Evolutionary conservation across 2,797 vertebrate species (phyloP), one percentile per base, ranked within the genome.

Genomic region (Lagocephalus sceleratus): DNA sequence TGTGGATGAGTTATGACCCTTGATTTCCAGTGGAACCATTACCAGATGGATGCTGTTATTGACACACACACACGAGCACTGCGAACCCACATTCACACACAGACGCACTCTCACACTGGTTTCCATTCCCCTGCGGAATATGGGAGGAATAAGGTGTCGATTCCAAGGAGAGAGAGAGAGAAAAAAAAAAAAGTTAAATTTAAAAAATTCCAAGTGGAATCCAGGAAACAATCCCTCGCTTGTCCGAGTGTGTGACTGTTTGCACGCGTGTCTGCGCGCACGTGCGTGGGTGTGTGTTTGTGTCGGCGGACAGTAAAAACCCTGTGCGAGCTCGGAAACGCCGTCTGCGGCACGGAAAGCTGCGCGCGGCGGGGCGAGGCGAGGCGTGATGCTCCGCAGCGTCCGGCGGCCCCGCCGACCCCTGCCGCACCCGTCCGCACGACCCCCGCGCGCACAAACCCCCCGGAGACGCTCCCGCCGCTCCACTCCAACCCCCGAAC

Each of bases 121-220:
- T 83, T 82, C 71, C 57, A 17, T 59, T 76, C 43, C 55, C 58
- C 44, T 19, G 51, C 53, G 76, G 76, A 78, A 86, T 78, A 72
- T 66, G 62, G 73, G 68, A 70, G 76, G 78, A 87, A 83, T 78
- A 80, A 86, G 75, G 78, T 83, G 81, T 82, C 51, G 68, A 85
- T 86, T 85, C 71, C 76, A 70, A 71, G 63, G 54, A 60, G 66
- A 71, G 79, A 82, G 84, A 41, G 17, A 16, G 54, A 60, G 66
- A 71, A 80, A 82, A 85, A 41, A 41, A 16, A 80, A 79, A 78
- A 86, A 75, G 71, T 76, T 79, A 74, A 76, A 85, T 78, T 83
- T 71, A 85, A 79, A 87, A n/a, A 84, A 86, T 83, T 87, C 85
- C 83, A 80, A 49, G 55, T 67, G 79, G 68, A 73, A 83, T 82